Evolutionary conservation across 2,888 invertebrate species (phyloP).

Genomic region (Metallyticus violacea): DNA sequence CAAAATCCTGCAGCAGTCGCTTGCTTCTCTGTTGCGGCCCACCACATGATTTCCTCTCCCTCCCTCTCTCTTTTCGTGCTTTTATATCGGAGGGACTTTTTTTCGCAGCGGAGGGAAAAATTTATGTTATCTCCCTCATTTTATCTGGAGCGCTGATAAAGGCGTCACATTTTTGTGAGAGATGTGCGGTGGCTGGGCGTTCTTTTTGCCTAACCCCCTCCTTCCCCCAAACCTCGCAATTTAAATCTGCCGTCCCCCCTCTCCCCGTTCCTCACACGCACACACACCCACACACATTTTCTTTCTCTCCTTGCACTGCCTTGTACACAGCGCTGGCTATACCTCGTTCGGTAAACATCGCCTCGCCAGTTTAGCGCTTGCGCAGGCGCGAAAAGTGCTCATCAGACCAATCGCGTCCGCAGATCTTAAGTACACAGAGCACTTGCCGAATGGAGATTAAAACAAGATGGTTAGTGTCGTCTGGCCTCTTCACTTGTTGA

Average conservation of each 20-base stretch:
- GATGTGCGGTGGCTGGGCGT: slow-evolving; percentile 20
- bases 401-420: no score
- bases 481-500: no score
- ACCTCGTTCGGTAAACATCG: neutral
- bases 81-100: slow-evolving; percentile 22
- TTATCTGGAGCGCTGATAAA: slow-evolving; percentile 28
- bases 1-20: neutral
- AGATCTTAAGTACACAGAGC: no score
- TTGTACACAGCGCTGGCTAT: neutral
- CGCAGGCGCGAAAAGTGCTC: neutral
- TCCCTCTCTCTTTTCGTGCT: neutral
- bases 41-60: neutral
- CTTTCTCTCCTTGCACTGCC: neutral
- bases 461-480: no score
- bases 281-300: neutral
- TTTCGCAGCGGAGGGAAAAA: slow-evolving; percentile 20
- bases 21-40: no score
- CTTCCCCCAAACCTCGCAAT: slow-evolving; percentile 15
- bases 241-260: slow-evolving; percentile 13
- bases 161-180: slow-evolving; percentile 32
- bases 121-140: slow-evolving; percentile 30
- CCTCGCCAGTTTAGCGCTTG: neutral
- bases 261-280: neutral
- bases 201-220: slow-evolving; percentile 17
- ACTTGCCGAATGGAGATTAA: no score